These are phyloP conservation scores for Musca vetustissima DNA, from an alignment of 1,140 invertebrate species.

Conservation along the genomic window DNA sequence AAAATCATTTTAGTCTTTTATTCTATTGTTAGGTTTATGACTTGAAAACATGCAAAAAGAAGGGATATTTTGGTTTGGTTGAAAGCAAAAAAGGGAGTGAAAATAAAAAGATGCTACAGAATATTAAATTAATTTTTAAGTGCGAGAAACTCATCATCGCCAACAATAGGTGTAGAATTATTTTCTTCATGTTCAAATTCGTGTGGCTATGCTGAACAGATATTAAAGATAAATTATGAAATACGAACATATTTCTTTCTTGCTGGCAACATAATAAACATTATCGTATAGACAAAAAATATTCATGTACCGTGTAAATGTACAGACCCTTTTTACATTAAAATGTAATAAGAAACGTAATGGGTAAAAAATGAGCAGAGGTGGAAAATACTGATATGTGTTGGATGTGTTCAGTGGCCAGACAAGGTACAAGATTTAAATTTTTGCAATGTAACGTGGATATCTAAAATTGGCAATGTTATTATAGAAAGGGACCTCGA, in stretches of 20 bases:
- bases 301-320: too few relatives aligned
- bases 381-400: too few relatives aligned
- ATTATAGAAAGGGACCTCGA: too few relatives aligned
- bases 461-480: too few relatives aligned
- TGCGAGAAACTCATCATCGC: slow-evolving; percentile 13
- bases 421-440: too few relatives aligned
- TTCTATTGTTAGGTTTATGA: slow-evolving; percentile 8
- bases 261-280: background rate
- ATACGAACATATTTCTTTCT: slow-evolving; percentile 11
- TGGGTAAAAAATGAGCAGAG: too few relatives aligned
- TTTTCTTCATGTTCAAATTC: slow-evolving; percentile 11
- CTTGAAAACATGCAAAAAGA: slow-evolving; percentile 12
- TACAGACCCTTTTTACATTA: too few relatives aligned
- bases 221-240: slow-evolving; percentile 13
- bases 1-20: slow-evolving; percentile 1
- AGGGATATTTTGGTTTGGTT: background rate
- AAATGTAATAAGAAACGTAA: too few relatives aligned
- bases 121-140: slow-evolving; percentile 31
- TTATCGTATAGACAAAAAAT: too few relatives aligned
- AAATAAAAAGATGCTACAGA: slow-evolving; percentile 5
- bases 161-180: slow-evolving; percentile 5
- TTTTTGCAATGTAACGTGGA: too few relatives aligned
- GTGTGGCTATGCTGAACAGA: background rate
- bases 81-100: background rate
- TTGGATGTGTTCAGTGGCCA: too few relatives aligned